Base-by-base conservation (phyloP, 1,140 invertebrate genomes). In the Temnothorax nylanderi region DNA sequence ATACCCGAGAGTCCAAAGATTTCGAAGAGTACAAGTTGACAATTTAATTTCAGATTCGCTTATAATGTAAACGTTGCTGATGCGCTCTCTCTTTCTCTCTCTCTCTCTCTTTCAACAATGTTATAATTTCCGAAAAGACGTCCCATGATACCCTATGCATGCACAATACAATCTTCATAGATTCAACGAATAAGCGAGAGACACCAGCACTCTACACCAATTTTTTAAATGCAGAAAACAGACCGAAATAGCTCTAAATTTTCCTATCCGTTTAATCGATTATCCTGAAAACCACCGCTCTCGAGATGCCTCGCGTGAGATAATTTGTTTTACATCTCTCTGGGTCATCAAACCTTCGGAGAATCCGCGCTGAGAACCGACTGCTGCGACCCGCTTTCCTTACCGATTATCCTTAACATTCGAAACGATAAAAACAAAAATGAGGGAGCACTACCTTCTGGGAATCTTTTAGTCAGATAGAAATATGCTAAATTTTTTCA, bases 261-360 rank as follows among this genome's bases (percentile, higher is more conserved):
- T 75, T 84, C 69, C 56, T 82, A 84, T 74, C 51, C 54, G 69
- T 84, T 64, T 84, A 84, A 84, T 75, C 80, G 80, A 84, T 84
- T 74, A 84, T 74, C 69, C 44, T 49, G 54, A 32, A 74, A 60
- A 75, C 56, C 16, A 34, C 47, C 6, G 37, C 37, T 72, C 41
- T 60, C 69, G 56, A 84, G 80, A 84, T 84, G 47, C 26, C 16
- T 84, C 41, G 80, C 80, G 80, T 84, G 80, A 84, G 80, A 84
- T 84, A 84, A 84, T 60, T 75, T 75, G 41, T 74, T 75, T 74
- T 74, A 58, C 67, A n/a, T 62, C 3, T 26, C 26, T 26, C 26
- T 3, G 41, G 69, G 56, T 84, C 69, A 75, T 84, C 80, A 84
- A 84, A 47, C 41, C 41, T 44, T 60, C 13, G 18, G 26, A 75